Conservation (phyloP, 92 coral and sea anemone species). For the Pocillopora grandis region DNA sequence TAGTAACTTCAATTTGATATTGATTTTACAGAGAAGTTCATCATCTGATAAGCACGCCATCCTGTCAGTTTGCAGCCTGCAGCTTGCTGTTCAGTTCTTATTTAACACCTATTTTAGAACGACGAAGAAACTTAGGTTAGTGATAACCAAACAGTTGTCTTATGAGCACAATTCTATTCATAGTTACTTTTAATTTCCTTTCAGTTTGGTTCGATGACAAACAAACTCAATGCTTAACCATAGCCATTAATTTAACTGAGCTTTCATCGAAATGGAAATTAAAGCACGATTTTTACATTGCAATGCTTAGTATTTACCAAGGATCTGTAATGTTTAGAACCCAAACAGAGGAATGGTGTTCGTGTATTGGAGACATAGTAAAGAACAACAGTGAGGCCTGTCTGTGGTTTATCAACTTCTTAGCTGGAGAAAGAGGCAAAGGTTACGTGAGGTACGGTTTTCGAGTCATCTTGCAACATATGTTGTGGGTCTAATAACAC, state of each 20-base stretch:
- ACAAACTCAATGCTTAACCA: not conserved
- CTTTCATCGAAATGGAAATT: too few relatives aligned
- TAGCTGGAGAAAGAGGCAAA: conserved; percentile 85
- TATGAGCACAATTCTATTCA: too few relatives aligned
- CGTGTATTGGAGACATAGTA: conserved; percentile 60
- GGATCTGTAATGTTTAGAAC: conserved; percentile 26
- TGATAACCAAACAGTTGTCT: not conserved
- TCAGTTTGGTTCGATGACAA: not conserved
- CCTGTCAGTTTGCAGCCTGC: conserved; percentile 86
- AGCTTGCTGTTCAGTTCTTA: conserved; percentile 79
- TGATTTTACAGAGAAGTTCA: conserved; percentile 48
- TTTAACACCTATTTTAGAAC: conserved; percentile 90
- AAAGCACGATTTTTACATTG: too few relatives aligned
- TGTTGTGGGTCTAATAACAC: not conserved
- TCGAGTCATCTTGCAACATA: not conserved
- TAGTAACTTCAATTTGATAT: not conserved
- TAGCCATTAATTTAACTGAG: too few relatives aligned
- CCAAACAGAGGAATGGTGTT: conserved; percentile 86
- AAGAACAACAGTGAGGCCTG: conserved; percentile 83
- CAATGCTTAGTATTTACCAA: not conserved
- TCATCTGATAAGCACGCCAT: conserved; percentile 67
- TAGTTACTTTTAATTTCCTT: not conserved
- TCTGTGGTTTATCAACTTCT: conserved; percentile 77
- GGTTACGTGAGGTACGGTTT: conserved; percentile 66
- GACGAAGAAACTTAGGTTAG: conserved; percentile 82